Percentiles rank a stretch among this genome's conserved stretches.
Conservation (phyloP, 2,888 invertebrate genomes). For the Trachelus troglodyta region DNA sequence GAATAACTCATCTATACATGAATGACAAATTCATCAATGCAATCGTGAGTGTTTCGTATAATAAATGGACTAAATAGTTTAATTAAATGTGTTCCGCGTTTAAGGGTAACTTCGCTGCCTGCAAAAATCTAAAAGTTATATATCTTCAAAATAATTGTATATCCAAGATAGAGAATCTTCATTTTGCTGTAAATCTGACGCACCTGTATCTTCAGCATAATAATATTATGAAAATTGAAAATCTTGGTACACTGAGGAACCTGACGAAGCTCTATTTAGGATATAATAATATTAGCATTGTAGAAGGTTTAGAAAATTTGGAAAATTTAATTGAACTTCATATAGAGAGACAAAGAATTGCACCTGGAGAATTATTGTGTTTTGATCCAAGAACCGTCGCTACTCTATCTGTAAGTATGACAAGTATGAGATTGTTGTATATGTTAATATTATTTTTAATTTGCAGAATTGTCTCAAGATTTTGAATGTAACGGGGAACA, state of each 20-base stretch:
- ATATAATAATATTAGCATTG: constrained; percentile 75
- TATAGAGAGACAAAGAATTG: constrained; percentile 75
- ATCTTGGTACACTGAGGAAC: constrained; percentile 72
- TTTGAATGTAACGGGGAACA: constrained; percentile 75
- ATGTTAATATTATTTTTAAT: background rate
- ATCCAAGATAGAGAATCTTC: constrained; percentile 78
- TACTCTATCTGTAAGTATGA: constrained; percentile 70
- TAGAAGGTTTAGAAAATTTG: constrained; percentile 76
- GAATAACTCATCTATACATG: constrained; percentile 69
- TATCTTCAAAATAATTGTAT: constrained; percentile 88
- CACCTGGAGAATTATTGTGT: constrained; percentile 71
- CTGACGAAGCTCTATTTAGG: constrained; percentile 83
- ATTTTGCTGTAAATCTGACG: constrained; percentile 73
- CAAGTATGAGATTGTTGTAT: background rate
- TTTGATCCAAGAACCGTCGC: constrained; percentile 75
- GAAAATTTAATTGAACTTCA: constrained; percentile 75
- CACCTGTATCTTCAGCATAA: constrained; percentile 83
- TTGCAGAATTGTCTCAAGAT: constrained; percentile 70
- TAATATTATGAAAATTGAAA: constrained; percentile 77
- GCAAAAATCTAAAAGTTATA: constrained; percentile 71
- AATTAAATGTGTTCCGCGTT: constrained; percentile 20
- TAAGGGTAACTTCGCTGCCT: constrained; percentile 60
- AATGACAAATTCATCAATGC: constrained; percentile 71
- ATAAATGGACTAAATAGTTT: background rate
- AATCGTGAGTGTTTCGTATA: constrained; percentile 68